phyloP scores from a whole-genome alignment of 2,113 vertebrate genomes.

The Arothron firmamentum region DNA sequence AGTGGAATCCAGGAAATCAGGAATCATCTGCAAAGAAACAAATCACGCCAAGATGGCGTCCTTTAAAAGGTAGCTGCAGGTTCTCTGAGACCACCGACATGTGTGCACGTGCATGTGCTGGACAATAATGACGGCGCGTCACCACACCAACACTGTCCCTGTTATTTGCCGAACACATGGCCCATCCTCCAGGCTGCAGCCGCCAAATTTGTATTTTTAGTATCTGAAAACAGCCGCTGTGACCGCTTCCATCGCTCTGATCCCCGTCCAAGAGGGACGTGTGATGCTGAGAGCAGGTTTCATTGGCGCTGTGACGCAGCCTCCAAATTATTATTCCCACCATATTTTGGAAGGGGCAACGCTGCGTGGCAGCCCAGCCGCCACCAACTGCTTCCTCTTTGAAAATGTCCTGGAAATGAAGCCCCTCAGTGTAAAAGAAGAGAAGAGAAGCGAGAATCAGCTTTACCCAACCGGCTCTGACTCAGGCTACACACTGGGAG shows the following conservation, averaged over 20 bases:
- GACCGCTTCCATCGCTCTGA: slow-evolving; percentile 44
- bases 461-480: slow-evolving; percentile 19
- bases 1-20: no score
- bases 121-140: no score
- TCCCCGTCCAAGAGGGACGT: slow-evolving; percentile 47
- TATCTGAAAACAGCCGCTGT: slow-evolving; percentile 40
- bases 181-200: slow-evolving; percentile 7
- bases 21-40: no score
- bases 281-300: slow-evolving; percentile 46
- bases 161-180: slow-evolving; percentile 16
- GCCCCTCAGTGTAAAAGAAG: slow-evolving; percentile 4
- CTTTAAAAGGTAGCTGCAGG: no score
- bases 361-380: slow-evolving; percentile 26
- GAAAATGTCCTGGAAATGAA: slow-evolving; percentile 56
- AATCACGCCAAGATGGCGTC: no score
- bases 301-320: slow-evolving; percentile 11
- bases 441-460: no score
- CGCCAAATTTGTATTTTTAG: slow-evolving; percentile 42
- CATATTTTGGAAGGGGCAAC: slow-evolving; percentile 38
- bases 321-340: slow-evolving; percentile 29
- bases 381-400: slow-evolving; percentile 57
- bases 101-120: no score
- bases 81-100: no score
- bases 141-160: not conserved
- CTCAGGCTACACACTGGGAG: slow-evolving; percentile 31